Base-by-base conservation (phyloP, 2,888 invertebrate genomes). In the Lamellibrachia columna region DNA sequence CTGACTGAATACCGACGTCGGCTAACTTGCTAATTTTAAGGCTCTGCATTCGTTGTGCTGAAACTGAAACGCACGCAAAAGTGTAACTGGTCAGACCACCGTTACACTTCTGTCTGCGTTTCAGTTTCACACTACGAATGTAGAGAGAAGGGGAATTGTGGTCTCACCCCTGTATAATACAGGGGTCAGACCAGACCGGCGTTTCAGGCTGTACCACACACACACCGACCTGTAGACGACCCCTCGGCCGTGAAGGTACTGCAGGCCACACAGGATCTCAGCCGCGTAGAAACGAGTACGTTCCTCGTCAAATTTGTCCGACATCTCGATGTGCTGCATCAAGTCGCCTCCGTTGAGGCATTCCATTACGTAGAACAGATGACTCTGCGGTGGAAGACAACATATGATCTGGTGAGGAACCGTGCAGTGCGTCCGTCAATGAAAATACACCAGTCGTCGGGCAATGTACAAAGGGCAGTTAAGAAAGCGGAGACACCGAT, bases 291-390 rank as follows among this genome's bases (percentile, higher is more conserved):
- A 99, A 1, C 93, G 90, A 8, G 99, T 98, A 92, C 99, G 97
- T 0, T 98, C 97, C 96, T 99, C 98, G 58, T 98, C 98, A 97
- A 99, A 95, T 93, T 98, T 97, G 60, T 99, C 99, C n/a, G 93
- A 90, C 96, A 98, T 98, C 97, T 99, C 99, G 95, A 99, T 99
- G 97, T 99, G 99, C 97, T 99, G 99, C 99, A 99, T 99, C 96
- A 99, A 97, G 97, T 99, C 99, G 93, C 99, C 99, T 40, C 99
- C 99, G 97, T 99, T 99, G 94, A 99, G 97, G 97, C 99, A 99
- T 97, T 99, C 99, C 99, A 99, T 99, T 94, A 99, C 99, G 97
- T 99, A 99, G 97, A 99, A 99, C 94, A 99, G 97, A 97, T 99
- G 99, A 94, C 99, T 99, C 98, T 99, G 97, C 93, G 95, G 94